phyloP scores from a whole-genome alignment of 2,888 invertebrate species.

The Dasypogon diadema region DNA sequence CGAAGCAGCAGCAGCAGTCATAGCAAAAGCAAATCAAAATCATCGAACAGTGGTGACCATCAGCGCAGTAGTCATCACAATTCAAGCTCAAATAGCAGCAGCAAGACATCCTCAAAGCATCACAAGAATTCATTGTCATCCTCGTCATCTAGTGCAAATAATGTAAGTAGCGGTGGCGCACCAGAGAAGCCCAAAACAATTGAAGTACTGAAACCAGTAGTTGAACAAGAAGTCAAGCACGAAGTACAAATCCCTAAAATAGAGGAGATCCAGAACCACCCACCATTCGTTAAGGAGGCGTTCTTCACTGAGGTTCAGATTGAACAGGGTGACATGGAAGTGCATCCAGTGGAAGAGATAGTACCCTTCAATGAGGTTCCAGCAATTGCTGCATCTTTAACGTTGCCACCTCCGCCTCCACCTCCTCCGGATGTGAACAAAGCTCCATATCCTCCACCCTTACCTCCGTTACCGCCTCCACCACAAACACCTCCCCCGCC shows the following conservation, averaged over 20 bases:
- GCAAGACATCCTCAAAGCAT: conserved; percentile 52
- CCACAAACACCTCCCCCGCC: conserved; percentile 59
- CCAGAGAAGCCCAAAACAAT: conserved; percentile 4
- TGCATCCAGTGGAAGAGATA: conserved; percentile 37
- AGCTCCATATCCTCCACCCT: conserved; percentile 62
- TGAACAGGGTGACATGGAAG: conserved; percentile 19
- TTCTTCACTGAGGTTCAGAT: conserved; percentile 11
- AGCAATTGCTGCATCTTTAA: conserved; percentile 23
- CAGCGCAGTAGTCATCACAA: conserved; percentile 55
- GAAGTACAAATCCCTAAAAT: conserved; percentile 43
- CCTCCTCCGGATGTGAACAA: conserved; percentile 57
- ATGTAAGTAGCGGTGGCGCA: background rate
- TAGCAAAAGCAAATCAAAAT: conserved; percentile 53
- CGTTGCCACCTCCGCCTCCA: conserved; percentile 45
- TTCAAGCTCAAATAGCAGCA: conserved; percentile 49
- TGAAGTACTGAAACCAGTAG: background rate
- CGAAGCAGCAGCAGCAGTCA: conserved; percentile 47
- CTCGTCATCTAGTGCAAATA: conserved; percentile 50
- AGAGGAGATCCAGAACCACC: background rate
- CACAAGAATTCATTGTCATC: too few species aligned
- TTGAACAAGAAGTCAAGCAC: background rate
- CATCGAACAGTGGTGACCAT: conserved; percentile 42
- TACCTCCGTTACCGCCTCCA: conserved; percentile 59
- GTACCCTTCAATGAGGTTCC: conserved; percentile 39
- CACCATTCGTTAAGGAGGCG: background rate